These are phyloP conservation scores for Sweltsa coloradensis DNA, from an alignment of 1,140 invertebrate genomes.

Conservation along the genomic window DNA sequence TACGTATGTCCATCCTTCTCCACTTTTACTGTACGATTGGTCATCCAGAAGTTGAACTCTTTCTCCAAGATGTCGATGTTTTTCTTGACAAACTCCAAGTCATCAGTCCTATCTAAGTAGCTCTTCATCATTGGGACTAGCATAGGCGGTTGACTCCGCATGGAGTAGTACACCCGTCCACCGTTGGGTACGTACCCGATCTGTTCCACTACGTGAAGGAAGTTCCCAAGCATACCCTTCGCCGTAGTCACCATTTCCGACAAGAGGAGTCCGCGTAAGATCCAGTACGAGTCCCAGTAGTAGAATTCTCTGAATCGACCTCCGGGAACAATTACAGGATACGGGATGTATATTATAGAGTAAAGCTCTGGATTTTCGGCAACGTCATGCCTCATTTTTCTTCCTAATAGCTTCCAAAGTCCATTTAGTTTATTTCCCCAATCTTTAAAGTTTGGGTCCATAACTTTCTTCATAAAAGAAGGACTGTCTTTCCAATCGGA, in stretches of 20 bases:
- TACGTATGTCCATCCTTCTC: constrained; percentile 47
- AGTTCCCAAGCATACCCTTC: constrained; percentile 65
- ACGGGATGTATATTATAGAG: constrained; percentile 62
- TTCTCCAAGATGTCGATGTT: constrained; percentile 62
- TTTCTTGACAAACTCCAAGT: constrained; percentile 52
- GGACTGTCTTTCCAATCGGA: constrained; percentile 53
- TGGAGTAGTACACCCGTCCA: constrained; percentile 60
- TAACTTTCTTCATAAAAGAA: constrained; percentile 42
- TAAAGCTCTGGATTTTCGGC: constrained; percentile 41
- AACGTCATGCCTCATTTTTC: constrained; percentile 52
- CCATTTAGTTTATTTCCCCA: constrained; percentile 44
- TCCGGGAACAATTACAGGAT: constrained; percentile 76
- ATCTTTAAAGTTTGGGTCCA: constrained; percentile 42
- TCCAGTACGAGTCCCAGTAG: constrained; percentile 88
- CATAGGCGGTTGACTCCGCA: constrained; percentile 68
- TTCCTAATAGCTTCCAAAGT: constrained; percentile 61
- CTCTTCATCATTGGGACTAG: constrained; percentile 69
- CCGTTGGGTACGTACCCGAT: constrained; percentile 69
- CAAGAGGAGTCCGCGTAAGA: constrained; percentile 63
- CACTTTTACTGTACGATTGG: constrained; percentile 51
- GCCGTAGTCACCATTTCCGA: constrained; percentile 66
- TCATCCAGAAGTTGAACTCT: constrained; percentile 73
- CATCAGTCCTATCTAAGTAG: constrained; percentile 57
- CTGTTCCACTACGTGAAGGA: constrained; percentile 50
- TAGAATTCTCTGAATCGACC: constrained; percentile 78